Evolutionary conservation across 2,888 invertebrate genomes (phyloP).

Genomic region (Polyploca ridens): DNA sequence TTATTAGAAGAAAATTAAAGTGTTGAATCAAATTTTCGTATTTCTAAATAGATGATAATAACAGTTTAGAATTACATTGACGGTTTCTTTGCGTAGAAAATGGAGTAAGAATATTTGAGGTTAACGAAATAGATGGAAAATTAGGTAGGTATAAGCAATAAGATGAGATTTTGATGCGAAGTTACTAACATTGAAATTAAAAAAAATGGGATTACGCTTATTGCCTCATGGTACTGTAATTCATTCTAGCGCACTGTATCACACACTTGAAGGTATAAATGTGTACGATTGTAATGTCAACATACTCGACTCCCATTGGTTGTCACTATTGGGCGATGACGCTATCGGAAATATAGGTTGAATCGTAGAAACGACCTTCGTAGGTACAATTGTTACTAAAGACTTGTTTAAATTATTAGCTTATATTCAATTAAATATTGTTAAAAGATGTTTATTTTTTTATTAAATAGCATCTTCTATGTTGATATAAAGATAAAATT

Average conservation of each 20-base stretch:
- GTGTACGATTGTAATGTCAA: conserved; percentile 23
- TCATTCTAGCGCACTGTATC: not conserved
- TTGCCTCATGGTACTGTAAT: not conserved
- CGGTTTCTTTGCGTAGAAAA: too few species aligned
- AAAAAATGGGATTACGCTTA: not conserved
- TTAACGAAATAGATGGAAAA: too few species aligned
- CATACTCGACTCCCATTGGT: conserved; percentile 40
- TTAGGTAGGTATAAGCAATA: not conserved
- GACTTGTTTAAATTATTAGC: conserved; percentile 2
- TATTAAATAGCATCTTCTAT: too few species aligned
- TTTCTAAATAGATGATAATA: not conserved
- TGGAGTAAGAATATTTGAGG: too few species aligned
- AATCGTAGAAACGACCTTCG: conserved; percentile 52
- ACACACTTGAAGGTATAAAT: not conserved
- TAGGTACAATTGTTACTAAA: conserved; percentile 22
- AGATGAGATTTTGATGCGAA: too few species aligned
- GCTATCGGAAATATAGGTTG: conserved; percentile 45
- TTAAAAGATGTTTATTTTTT: too few species aligned
- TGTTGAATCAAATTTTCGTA: not conserved
- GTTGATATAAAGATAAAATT: too few species aligned
- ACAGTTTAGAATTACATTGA: too few species aligned
- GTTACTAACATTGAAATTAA: not conserved
- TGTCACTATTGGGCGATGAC: conserved; percentile 30
- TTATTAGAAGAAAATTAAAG: not conserved
- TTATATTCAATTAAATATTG: not conserved